phyloP scores from a whole-genome alignment of 2,797 vertebrate genomes.

The Lindbergichthys nudifrons region DNA sequence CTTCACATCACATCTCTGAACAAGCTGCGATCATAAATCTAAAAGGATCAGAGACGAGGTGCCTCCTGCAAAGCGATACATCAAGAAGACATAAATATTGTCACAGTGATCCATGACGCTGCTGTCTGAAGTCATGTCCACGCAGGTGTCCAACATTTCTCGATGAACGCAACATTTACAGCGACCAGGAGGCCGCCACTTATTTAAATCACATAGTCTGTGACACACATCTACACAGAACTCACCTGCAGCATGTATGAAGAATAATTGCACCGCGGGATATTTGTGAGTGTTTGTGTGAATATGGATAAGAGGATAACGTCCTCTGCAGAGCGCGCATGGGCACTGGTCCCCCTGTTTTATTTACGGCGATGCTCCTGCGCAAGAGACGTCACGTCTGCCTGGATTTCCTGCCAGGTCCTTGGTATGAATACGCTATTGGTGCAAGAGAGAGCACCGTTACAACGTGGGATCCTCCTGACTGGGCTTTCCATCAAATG shows the following conservation, averaged over 20 bases:
- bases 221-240: background rate
- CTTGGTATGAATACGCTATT: background rate
- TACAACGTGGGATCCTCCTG: background rate
- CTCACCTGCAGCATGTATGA: slow-evolving; percentile 60
- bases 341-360: slow-evolving; percentile 27
- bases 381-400: slow-evolving; percentile 36
- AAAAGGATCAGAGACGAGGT: background rate
- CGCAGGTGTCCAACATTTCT: slow-evolving; percentile 52
- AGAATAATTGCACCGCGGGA: background rate
- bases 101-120: slow-evolving; percentile 10
- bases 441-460: background rate
- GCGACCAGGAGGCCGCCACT: background rate
- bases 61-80: background rate
- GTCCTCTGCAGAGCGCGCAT: slow-evolving; percentile 62
- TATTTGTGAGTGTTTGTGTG: slow-evolving; percentile 20
- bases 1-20: slow-evolving; percentile 38
- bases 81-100: background rate
- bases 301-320: slow-evolving; percentile 30
- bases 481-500: background rate
- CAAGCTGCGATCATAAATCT: slow-evolving; percentile 35
- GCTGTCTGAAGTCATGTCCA: slow-evolving; percentile 30
- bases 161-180: background rate
- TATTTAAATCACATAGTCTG: background rate
- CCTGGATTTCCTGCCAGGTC: background rate
- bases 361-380: slow-evolving; percentile 18